phyloP scores from a whole-genome alignment of 2,113 vertebrate species.

The Psittacus erithacus region DNA sequence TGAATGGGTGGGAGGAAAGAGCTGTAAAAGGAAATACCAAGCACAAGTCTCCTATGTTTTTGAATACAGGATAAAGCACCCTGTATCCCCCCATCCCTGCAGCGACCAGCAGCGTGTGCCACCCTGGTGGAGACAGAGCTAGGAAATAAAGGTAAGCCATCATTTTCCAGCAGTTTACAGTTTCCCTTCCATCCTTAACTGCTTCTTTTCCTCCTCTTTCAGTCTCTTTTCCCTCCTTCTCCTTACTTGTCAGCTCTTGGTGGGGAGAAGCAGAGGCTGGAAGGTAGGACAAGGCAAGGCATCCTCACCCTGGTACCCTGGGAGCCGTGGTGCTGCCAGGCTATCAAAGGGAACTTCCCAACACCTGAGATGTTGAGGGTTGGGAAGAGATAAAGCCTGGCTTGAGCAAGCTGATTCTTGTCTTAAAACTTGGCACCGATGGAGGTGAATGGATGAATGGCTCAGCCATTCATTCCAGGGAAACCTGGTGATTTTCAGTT shows the following conservation, averaged over 20 bases:
- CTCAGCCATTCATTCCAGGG: background rate
- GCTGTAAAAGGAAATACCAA: background rate
- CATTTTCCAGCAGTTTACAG: background rate
- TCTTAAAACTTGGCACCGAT: slow-evolving; percentile 38
- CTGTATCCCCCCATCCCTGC: background rate
- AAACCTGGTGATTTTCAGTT: background rate
- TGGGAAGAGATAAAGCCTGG: slow-evolving; percentile 10
- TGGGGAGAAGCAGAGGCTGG: background rate
- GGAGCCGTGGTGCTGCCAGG: background rate
- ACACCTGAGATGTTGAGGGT: background rate
- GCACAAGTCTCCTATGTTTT: background rate
- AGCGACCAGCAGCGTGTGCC: background rate
- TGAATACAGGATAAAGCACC: background rate
- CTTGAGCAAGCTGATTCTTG: slow-evolving; percentile 35
- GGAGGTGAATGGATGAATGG: background rate
- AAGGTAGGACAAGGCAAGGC: slow-evolving; percentile 25
- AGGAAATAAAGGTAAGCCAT: slow-evolving; percentile 13
- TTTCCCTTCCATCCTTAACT: slow-evolving; percentile 56
- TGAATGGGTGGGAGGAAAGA: background rate
- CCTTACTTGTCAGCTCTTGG: background rate
- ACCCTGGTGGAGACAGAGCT: background rate
- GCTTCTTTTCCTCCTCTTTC: slow-evolving; percentile 1
- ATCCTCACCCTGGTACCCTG: background rate
- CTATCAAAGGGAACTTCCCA: slow-evolving; percentile 48
- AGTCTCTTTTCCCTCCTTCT: background rate